These are phyloP conservation scores for Corbicula japonica DNA, from an alignment of 2,888 invertebrate species.

Conservation along the genomic window DNA sequence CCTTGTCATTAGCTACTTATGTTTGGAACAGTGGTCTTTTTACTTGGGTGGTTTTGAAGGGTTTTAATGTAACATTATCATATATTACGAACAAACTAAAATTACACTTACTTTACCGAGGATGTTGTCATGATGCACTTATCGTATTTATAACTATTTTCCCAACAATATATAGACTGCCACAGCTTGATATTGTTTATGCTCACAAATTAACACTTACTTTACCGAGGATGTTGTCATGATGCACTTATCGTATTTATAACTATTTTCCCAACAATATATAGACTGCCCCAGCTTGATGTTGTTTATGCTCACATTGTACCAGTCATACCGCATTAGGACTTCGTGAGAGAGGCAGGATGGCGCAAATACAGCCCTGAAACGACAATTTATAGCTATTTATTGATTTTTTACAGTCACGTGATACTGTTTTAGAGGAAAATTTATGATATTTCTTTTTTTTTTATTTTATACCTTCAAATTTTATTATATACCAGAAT, in stretches of 20 bases:
- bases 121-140: constrained; percentile 63
- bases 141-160: constrained; percentile 85
- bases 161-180: constrained; percentile 96
- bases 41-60: no score
- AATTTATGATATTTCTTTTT: no score
- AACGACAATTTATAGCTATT: no score
- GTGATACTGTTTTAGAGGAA: no score
- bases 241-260: constrained; percentile 69
- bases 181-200: constrained; percentile 94
- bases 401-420: no score
- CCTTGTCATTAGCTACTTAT: no score
- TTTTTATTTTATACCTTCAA: no score
- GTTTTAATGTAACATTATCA: no score
- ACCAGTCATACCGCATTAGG: constrained; percentile 95
- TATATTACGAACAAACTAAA: no score
- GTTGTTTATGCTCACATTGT: constrained; percentile 93
- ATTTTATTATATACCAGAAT: no score
- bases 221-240: constrained; percentile 54
- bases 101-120: constrained; percentile 55
- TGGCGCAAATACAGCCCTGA: constrained; percentile 94
- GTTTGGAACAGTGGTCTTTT: no score
- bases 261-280: constrained; percentile 93
- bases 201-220: constrained; percentile 88
- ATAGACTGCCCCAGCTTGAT: constrained; percentile 94
- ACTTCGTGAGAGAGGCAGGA: constrained; percentile 97